Base-by-base conservation (phyloP, 2,888 invertebrate species). In the Drosophila mimica region DNA sequence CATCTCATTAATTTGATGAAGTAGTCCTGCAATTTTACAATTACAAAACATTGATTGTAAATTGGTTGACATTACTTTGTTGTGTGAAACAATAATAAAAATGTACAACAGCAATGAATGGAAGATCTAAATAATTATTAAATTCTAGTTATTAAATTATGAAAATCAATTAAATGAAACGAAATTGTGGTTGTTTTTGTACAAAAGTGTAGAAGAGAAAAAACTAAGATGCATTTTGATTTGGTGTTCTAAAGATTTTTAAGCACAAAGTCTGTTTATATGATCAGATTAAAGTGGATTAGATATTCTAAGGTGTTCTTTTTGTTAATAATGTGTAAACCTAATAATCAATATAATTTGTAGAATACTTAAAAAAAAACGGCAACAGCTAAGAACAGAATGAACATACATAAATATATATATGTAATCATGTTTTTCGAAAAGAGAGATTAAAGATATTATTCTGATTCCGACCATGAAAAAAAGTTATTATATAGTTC, bases 1-100 rank as follows among this genome's bases (percentile, higher is more conserved):
- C 92, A 93, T 88, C 92, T 92, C 91, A 93, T 92, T 85, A 93
- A 92, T 91, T 92, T 93, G 91, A 92, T 92, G 91, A 92, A 91
- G 91, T 91, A 93, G 76, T 93, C 92, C 92, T 93, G 92, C 83
- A 93, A 93, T 91, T 89, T 88, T 86, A 85, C 82, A 88, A 79
- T 79, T 72, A 79, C 78, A 76, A 78, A 78, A 65, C 68, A 78
- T 79, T 79, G 76, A 75, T 65, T 76, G 70, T 77, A 75, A 81
- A 77, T 75, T 77, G 59, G 57, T 74, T 76, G 71, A 64, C 61
- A 62, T 48, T 59, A 65, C 62, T 63, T 67, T 56, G 52, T 67
- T 65, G 43, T 31, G 38, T 38, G 28, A 59, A 28, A 57, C 43
- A 40, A 60, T 20, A 38, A 61, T 11, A 40, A 25, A 15, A 30